phyloP scores from a whole-genome alignment of 1,140 invertebrate species.

The Samia ricini region DNA sequence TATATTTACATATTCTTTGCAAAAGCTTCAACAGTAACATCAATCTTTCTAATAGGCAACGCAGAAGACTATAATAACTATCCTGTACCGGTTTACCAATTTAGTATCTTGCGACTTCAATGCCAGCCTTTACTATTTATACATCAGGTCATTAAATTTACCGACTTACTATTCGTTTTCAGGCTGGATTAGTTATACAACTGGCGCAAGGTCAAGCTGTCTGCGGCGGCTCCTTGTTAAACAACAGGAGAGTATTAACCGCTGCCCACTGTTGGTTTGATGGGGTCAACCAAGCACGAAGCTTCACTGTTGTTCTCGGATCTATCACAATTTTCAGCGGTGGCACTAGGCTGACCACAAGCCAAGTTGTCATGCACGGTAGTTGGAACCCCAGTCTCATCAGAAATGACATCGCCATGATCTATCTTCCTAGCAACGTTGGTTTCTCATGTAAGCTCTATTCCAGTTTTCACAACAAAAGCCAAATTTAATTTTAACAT shows the following conservation, averaged over 20 bases:
- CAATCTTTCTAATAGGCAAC: no score
- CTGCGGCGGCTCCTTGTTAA: conserved; percentile 38
- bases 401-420: conserved; percentile 38
- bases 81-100: no score
- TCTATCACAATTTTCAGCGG: conserved; percentile 32
- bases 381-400: conserved; percentile 23
- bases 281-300: conserved; percentile 29
- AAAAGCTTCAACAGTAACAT: no score
- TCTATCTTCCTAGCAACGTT: conserved; percentile 38
- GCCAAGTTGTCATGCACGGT: conserved; percentile 27
- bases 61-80: no score
- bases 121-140: not conserved
- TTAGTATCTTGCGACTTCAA: not conserved
- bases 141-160: not conserved
- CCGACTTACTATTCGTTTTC: conserved; percentile 3
- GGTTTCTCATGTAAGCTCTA: conserved; percentile 39
- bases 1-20: no score
- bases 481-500: no score
- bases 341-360: conserved; percentile 28
- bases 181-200: conserved; percentile 41
- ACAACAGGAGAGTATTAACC: conserved; percentile 29
- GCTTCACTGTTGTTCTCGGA: conserved; percentile 35
- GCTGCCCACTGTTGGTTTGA: conserved; percentile 50
- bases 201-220: conserved; percentile 24
- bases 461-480: not conserved